Evolutionary conservation across 1,140 invertebrate species (phyloP).

Genomic region (Physella acuta): DNA sequence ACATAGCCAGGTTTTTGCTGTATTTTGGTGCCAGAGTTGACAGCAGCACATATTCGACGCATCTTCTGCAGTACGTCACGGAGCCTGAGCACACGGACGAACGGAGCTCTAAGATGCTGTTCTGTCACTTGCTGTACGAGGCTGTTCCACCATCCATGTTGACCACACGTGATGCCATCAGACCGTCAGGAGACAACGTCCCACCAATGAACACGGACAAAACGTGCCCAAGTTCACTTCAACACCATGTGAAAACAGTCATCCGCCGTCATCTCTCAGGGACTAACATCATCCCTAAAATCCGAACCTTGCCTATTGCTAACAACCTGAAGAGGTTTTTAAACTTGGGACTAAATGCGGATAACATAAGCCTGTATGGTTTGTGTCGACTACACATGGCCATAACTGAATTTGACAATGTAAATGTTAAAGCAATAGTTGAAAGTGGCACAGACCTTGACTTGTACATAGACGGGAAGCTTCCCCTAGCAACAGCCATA

Average conservation of each 20-base stretch:
- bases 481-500: slow-evolving; percentile 1
- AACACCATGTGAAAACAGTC: slow-evolving; percentile 7
- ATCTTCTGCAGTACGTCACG: neutral
- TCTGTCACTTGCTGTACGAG: neutral
- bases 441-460: neutral
- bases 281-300: slow-evolving; percentile 9
- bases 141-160: neutral
- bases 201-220: neutral
- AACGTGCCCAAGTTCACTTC: neutral
- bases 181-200: neutral
- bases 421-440: neutral
- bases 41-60: neutral
- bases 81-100: neutral
- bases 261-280: neutral
- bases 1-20: slow-evolving; percentile 17
- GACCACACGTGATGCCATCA: too few relatives aligned
- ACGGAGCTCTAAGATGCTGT: neutral
- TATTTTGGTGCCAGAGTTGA: slow-evolving; percentile 8
- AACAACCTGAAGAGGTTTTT: neutral
- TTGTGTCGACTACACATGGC: neutral
- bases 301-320: neutral
- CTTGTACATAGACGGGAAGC: neutral
- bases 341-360: neutral
- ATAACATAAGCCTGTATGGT: neutral
- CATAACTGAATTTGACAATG: neutral